These are phyloP conservation scores for Tachypleus tridentatus DNA, from an alignment of 1,140 invertebrate genomes.

Conservation along the genomic window DNA sequence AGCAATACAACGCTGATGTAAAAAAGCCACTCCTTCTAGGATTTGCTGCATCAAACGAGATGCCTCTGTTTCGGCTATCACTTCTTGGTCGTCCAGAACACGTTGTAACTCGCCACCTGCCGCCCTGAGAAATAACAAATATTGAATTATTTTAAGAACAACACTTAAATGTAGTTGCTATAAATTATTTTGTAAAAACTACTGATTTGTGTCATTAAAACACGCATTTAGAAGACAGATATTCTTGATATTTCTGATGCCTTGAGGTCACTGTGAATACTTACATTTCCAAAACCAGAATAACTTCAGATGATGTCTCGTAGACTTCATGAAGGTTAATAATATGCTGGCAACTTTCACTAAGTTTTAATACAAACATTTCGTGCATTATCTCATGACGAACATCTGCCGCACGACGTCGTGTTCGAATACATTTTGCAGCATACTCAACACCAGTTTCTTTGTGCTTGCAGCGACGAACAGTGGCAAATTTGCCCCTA, in stretches of 20 bases:
- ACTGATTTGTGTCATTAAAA: no score
- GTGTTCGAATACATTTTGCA: constrained; percentile 85
- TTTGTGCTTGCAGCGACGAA: constrained; percentile 69
- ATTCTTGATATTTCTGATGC: no score
- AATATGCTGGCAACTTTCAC: constrained; percentile 59
- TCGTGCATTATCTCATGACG: constrained; percentile 70
- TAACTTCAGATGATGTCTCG: constrained; percentile 64
- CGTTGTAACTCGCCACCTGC: constrained; percentile 83
- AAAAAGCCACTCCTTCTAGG: constrained; percentile 69
- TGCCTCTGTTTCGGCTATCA: constrained; percentile 62
- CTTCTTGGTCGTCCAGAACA: constrained; percentile 76
- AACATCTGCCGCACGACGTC: constrained; percentile 61
- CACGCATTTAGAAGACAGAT: no score
- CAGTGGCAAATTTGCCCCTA: constrained; percentile 92
- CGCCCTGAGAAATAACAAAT: constrained; percentile 42
- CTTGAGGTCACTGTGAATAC: constrained; percentile 29
- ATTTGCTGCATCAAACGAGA: constrained; percentile 70
- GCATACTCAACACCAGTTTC: constrained; percentile 74
- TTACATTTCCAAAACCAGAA: constrained; percentile 76
- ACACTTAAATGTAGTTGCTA: no score
- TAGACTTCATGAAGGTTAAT: constrained; percentile 77
- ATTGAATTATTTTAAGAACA: no score
- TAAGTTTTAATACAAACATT: constrained; percentile 75
- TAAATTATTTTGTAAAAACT: no score
- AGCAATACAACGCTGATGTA: constrained; percentile 76